Base-by-base conservation (phyloP, 2,113 vertebrate genomes). In the Ahaetulla prasina region DNA sequence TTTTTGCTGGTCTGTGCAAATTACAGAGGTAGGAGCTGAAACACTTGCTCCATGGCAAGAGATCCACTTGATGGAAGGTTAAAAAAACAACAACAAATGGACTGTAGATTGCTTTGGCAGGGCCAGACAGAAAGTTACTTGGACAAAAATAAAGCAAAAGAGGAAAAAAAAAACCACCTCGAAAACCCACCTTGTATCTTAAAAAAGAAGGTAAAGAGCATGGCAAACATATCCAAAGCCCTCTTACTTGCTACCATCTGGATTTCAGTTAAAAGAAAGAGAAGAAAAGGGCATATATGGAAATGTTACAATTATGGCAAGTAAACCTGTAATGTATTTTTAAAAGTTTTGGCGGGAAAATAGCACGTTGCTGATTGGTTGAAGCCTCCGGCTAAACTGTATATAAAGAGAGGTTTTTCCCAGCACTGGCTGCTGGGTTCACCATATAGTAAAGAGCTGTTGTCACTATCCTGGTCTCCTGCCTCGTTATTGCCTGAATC, bases 1-100 rank as follows among this genome's bases (percentile, higher is more conserved):
- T 27, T 85, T 52, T 89, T 94, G 96, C 96, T 96, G 92, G 95
- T 96, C 96, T 92, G 96, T 97, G 96, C 94, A 92, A 93, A 93
- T 92, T 85, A 35, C 68, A 88, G 85, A 84, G 55, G 68, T 50
- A 92, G 88, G 92, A 63, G 88, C 57, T n/a, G 5, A 27, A 85
- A 84, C 25, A 85, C 49, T 85, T n/a, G 43, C 20, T 23, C 30
- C 20, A 27, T 11, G 23, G 27, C 53, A 89, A 95, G 95, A 90
- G 95, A 95, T 91, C 85, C 50, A 45, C 85, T 30, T 96, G 93
- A 85, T 27, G 45, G 92, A 90, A 92, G 54, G 53, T 91, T 53
- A 25, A 1, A 94, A 89, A 95, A 1, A n/a, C n/a, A 93, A n/a
- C 88, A 95, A 95, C 95, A 95, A 93, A 94, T 89, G 96, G 94